Base-by-base conservation (phyloP, 2,113 vertebrate species). In the Archilochus colubris region DNA sequence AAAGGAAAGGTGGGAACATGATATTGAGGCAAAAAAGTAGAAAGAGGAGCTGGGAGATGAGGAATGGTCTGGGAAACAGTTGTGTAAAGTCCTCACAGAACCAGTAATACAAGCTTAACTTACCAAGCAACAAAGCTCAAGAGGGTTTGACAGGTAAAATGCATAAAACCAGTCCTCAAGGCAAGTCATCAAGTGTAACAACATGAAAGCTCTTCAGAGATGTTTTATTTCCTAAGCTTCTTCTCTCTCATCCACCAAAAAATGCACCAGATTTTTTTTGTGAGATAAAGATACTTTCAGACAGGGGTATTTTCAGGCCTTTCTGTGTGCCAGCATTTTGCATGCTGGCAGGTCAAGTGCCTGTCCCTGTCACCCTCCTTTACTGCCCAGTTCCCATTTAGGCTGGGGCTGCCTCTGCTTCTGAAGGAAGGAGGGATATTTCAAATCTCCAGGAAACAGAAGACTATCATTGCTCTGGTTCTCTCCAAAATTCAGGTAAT, bases 391-490 rank as follows among this genome's bases (percentile, higher is more conserved):
- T 88, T 43, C 33, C 61, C 16, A 9, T 62, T 89, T 63, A 51
- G 27, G 31, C 16, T 74, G 59, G 43, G 15, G 17, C 11, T 86
- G 33, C 33, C 63, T 74, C 76, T 5, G 33, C 82, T 93, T 93
- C 90, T 5, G 10, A 96, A 91, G 88, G 82, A 94, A 93, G 72
- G 40, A 97, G 64, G 36, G 13, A 18, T 75, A 83, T 90, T 91
- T 95, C 61, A 84, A 38, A 78, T 50, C 93, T 92, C 83, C 85
- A 79, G 90, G 88, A 95, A 97, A 90, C 88, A 75, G 82, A 82
- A 95, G 85, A 72, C 74, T 91, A 54, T 79, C 80, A 86, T 38
- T 58, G 77, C 54, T 68, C 78, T 94, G 88, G 30, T 81, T 91
- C n/a, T 86, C 36, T 95, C 88, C 64, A 92, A 93, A 96, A 88